Evolutionary conservation across 2,888 invertebrate genomes (phyloP).

Genomic region (Pinctada fucata): DNA sequence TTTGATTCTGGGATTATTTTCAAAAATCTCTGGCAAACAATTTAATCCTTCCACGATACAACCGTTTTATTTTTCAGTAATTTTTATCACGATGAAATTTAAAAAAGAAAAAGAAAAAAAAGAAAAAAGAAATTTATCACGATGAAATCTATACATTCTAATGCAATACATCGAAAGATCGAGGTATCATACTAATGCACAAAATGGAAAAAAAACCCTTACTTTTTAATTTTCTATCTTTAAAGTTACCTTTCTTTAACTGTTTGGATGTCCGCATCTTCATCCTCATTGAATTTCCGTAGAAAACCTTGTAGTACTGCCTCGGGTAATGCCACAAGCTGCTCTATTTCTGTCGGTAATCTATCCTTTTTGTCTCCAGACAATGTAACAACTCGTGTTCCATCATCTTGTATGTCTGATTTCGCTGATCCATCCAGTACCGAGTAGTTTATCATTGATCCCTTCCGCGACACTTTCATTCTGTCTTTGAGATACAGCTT

Average conservation of each 20-base stretch:
- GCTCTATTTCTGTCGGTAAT: constrained; percentile 80
- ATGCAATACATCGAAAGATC: too few relatives aligned
- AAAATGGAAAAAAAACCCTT: too few relatives aligned
- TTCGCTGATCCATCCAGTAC: constrained; percentile 43
- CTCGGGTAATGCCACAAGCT: constrained; percentile 87
- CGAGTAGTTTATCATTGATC: constrained; percentile 67
- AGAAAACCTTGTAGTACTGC: constrained; percentile 88
- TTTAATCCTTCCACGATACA: too few relatives aligned
- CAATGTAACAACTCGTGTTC: constrained; percentile 43
- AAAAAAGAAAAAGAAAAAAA: too few relatives aligned
- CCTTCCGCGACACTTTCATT: constrained; percentile 80
- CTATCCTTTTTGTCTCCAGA: constrained; percentile 48
- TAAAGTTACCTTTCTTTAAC: constrained; percentile 63
- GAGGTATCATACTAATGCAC: too few relatives aligned
- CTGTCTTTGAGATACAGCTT: constrained; percentile 88
- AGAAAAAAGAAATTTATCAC: too few relatives aligned
- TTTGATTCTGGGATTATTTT: too few relatives aligned
- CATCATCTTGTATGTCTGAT: constrained; percentile 44
- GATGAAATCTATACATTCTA: too few relatives aligned
- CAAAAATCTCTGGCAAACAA: too few relatives aligned
- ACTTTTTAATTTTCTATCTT: too few relatives aligned
- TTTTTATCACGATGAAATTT: too few relatives aligned
- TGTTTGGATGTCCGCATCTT: constrained; percentile 84
- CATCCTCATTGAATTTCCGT: constrained; percentile 86
- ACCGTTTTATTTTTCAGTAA: too few relatives aligned